These are phyloP conservation scores for Rhinoraja longicauda DNA, from an alignment of 2,797 vertebrate genomes.

Conservation along the genomic window DNA sequence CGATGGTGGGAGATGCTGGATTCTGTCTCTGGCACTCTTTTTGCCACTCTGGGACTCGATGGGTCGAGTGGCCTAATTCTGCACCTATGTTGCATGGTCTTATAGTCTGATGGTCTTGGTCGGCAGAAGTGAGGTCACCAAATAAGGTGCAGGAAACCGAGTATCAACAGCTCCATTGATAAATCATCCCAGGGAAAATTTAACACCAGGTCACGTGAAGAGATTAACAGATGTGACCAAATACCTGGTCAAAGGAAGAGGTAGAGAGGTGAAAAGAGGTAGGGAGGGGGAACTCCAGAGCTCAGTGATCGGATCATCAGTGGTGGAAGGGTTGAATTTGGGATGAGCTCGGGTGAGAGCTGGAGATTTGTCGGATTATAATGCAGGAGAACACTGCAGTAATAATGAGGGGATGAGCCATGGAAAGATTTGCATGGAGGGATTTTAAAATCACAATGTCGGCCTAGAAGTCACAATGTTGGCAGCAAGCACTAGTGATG, in stretches of 20 bases:
- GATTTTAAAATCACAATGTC: not conserved
- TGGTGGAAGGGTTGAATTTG: not conserved
- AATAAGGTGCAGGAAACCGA: not conserved
- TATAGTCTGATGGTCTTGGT: not conserved
- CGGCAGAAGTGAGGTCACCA: not conserved
- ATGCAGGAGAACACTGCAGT: not conserved
- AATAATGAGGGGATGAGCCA: not conserved
- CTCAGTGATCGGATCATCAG: not conserved
- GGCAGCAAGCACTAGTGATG: not conserved
- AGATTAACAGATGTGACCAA: not conserved
- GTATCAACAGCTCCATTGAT: not conserved
- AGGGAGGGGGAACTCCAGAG: not conserved
- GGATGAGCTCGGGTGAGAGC: not conserved
- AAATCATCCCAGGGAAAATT: not conserved
- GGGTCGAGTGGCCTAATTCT: no score
- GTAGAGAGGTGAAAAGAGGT: not conserved
- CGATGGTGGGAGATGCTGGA: not conserved
- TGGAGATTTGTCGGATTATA: not conserved
- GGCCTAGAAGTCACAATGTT: not conserved
- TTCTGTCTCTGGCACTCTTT: not conserved
- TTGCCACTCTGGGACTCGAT: not conserved
- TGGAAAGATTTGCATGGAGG: not conserved
- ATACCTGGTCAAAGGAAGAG: not conserved
- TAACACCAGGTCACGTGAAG: not conserved
- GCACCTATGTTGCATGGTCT: no score